A percentile compares a stretch with the other conserved stretches of the same genome.
These are phyloP conservation scores for Eidolon helvum DNA, from an alignment of 2,113 vertebrate species.

Conservation along the genomic window DNA sequence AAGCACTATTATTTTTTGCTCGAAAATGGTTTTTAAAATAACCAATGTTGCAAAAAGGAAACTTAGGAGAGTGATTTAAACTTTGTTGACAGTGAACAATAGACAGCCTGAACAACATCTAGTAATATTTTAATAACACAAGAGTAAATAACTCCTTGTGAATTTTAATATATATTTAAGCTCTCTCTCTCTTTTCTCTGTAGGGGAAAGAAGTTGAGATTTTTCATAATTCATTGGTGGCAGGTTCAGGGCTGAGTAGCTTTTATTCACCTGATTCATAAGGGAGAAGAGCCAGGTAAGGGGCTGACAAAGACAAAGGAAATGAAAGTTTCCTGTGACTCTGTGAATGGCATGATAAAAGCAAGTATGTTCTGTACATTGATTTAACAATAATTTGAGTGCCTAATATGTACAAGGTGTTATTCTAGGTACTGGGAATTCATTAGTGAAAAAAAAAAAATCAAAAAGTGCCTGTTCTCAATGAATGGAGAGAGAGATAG, in stretches of 20 bases:
- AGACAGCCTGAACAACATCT: neutral
- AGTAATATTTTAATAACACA: neutral
- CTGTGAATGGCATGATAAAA: neutral
- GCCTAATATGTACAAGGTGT: neutral
- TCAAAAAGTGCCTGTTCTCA: neutral
- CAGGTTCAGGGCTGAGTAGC: neutral
- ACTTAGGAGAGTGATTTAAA: neutral
- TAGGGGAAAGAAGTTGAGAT: neutral
- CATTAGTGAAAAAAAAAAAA: neutral
- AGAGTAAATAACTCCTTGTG: neutral
- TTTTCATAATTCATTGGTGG: neutral
- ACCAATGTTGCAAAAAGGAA: neutral
- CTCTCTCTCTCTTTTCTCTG: neutral
- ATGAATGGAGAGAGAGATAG: neutral
- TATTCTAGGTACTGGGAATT: neutral
- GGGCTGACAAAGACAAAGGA: neutral
- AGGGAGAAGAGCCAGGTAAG: neutral
- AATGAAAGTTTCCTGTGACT: neutral
- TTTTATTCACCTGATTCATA: neutral
- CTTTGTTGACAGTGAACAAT: neutral
- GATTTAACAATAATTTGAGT: neutral
- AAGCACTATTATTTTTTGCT: neutral
- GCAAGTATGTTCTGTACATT: neutral
- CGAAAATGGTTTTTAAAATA: neutral
- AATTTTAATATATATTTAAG: neutral